Percentiles rank a stretch among this genome's conserved stretches.
These are phyloP conservation scores for Malurus cyaneus DNA, from an alignment of 2,113 vertebrate species.

Conservation along the genomic window DNA sequence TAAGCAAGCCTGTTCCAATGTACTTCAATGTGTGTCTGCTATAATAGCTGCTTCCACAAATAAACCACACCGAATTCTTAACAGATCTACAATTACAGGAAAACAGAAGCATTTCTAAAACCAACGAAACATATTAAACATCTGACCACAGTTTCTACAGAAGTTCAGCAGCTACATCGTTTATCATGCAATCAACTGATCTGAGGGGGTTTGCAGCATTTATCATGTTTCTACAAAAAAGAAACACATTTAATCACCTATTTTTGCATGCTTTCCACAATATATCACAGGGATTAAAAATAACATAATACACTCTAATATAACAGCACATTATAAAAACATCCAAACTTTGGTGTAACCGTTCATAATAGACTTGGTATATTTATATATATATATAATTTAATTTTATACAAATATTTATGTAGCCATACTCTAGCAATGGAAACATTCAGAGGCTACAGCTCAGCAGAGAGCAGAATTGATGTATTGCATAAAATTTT, in stretches of 20 bases:
- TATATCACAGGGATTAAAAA: background rate
- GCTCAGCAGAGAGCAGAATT: background rate
- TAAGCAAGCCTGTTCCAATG: background rate
- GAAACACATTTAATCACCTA: background rate
- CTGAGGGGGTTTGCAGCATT: background rate
- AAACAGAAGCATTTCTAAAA: background rate
- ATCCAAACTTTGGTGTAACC: background rate
- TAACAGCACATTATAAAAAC: background rate
- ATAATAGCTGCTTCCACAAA: background rate
- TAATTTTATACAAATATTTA: background rate
- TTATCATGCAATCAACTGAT: background rate
- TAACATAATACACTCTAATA: background rate
- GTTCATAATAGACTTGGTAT: background rate
- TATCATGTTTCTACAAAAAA: rapidly evolving
- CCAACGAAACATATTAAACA: background rate
- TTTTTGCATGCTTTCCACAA: background rate
- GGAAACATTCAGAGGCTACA: background rate
- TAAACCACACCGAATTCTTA: background rate
- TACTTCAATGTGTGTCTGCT: background rate
- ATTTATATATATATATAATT: background rate
- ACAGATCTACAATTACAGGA: background rate
- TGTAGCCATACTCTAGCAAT: background rate
- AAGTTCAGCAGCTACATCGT: background rate
- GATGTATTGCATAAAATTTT: background rate
- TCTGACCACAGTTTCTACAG: background rate